Conservation (phyloP, 2,888 invertebrate species). For the Sipha maydis region DNA sequence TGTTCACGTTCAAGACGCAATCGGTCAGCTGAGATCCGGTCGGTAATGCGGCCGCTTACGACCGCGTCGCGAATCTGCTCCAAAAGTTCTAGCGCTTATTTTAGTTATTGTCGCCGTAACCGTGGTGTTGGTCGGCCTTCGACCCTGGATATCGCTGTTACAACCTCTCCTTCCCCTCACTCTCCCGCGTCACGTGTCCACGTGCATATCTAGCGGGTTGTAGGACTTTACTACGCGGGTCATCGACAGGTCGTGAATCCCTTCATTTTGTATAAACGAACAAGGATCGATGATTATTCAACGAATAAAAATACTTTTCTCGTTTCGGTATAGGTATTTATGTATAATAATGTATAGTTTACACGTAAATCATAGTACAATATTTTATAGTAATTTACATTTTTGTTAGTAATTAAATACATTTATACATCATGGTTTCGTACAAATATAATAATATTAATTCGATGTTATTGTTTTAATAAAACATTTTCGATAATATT, state of each 20-base stretch:
- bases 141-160: too few species aligned
- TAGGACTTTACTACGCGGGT: too few species aligned
- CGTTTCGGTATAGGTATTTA: background rate
- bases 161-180: too few species aligned
- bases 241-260: too few species aligned
- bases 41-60: too few species aligned
- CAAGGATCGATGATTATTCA: too few species aligned
- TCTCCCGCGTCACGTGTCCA: too few species aligned
- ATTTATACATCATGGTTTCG: background rate
- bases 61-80: too few species aligned
- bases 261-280: too few species aligned
- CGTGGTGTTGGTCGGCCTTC: background rate
- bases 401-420: background rate
- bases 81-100: background rate
- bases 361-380: slow-evolving; percentile 29
- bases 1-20: slow-evolving; percentile 53
- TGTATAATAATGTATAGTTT: slow-evolving; percentile 15
- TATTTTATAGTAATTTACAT: slow-evolving; percentile 41
- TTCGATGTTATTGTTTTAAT: slow-evolving; percentile 43
- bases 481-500: slow-evolving; percentile 12
- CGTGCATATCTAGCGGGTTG: too few species aligned
- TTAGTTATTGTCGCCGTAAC: background rate
- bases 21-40: background rate
- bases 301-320: too few species aligned
- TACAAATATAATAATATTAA: slow-evolving; percentile 25